These are phyloP conservation scores for Carassius carassius DNA, from an alignment of 2,113 vertebrate genomes.

Conservation along the genomic window DNA sequence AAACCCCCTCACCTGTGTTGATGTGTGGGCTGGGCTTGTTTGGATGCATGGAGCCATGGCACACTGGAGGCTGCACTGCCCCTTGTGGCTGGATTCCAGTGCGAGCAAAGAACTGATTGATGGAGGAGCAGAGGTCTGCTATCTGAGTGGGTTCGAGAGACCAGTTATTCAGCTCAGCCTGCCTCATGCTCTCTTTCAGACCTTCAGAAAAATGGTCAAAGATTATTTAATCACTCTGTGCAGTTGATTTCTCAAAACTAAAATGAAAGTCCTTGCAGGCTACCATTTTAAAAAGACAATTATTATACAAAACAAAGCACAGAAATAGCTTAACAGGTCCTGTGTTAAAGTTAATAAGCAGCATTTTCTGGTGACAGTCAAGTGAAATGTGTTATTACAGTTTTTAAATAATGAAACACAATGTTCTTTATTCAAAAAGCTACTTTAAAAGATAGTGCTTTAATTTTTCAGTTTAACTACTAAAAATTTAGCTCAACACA, in stretches of 20 bases:
- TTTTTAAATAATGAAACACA: no score
- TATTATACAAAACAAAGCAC: not conserved
- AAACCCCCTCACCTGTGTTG: conserved; percentile 76
- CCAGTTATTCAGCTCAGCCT: conserved; percentile 93
- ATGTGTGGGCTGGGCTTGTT: conserved; percentile 84
- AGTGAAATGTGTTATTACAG: not conserved
- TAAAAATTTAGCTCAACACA: not conserved
- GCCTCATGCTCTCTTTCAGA: conserved; percentile 91
- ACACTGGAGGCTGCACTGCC: conserved; percentile 82
- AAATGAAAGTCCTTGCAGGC: not conserved
- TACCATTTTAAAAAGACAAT: not conserved
- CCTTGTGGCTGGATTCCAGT: conserved; percentile 89
- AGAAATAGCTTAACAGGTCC: not conserved
- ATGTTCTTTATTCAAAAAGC: not conserved
- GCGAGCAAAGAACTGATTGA: conserved; percentile 91
- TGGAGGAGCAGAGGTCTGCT: conserved; percentile 90
- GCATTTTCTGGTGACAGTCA: not conserved
- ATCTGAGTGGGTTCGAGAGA: conserved; percentile 90
- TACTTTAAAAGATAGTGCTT: not conserved
- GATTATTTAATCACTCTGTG: conserved; percentile 5
- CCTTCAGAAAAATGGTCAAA: conserved; percentile 65
- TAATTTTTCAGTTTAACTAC: not conserved
- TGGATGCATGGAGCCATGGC: conserved; percentile 86
- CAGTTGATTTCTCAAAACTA: not conserved
- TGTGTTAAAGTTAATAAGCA: not conserved